Base-by-base conservation (phyloP, 2,797 vertebrate species). In the Diplodus sargus region DNA sequence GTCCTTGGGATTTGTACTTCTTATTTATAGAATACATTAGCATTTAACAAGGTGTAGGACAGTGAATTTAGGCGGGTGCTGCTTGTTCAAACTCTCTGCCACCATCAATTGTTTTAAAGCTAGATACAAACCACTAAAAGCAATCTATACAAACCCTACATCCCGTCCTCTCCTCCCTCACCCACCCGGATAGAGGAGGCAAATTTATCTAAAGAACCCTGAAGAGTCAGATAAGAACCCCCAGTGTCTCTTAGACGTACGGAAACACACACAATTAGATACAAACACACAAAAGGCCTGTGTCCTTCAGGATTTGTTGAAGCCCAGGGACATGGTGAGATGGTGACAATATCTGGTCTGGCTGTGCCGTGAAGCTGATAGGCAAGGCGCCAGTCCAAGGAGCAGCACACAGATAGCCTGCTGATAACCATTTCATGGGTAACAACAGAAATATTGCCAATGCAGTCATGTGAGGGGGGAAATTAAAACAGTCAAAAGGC, bases 191-290 rank as follows among this genome's bases (percentile, higher is more conserved):
- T 72, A 81, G 78, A 70, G 22, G 23, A 81, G 57, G 72, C 18
- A 69, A 22, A 78, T 84, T 73, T 90, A 90, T 91, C 85, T 90
- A n/a, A 66, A 85, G 83, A 84, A 66, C 78, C 76, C 85, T 83
- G 71, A 88, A 85, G 85, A 90, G 82, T 71, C 67, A 88, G 84
- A 92, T 91, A 92, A 91, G 88, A 89, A 57, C 47, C 59, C 20
- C 45, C 59, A 70, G 59, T 63, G 70, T 76, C 72, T 82, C 56
- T 9, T 48, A 76, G 72, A 84, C 66, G 68, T 81, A 76, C 28
- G 43, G 54, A 59, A 51, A 83, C 64, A 66, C 64, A 76, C 51
- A 62, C 65, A 66, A 6, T 14, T 15, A 51, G 12, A 42, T 12
- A 68, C 3, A 68, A 4, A 69, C 70, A 62, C 39, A 61, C n/a